phyloP scores from a whole-genome alignment of 2,797 vertebrate species.

The Diplodus puntazzo region DNA sequence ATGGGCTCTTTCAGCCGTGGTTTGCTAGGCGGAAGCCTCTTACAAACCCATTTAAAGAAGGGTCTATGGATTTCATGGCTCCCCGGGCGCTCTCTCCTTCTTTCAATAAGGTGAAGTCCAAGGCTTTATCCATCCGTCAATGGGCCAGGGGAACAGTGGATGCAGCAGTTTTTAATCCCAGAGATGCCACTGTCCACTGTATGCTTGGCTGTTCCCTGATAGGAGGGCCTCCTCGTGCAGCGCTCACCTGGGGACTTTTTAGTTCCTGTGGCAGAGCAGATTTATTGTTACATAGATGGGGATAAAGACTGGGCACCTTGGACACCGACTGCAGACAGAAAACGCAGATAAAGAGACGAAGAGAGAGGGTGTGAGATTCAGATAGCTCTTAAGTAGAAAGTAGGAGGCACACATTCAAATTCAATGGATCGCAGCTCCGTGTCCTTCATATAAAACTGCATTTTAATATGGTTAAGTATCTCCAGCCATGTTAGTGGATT shows the following conservation, averaged over 20 bases:
- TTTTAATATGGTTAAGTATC: background rate
- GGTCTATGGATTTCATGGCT: constrained; percentile 88
- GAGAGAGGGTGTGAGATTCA: constrained; percentile 19
- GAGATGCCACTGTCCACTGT: constrained; percentile 79
- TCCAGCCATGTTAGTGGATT: background rate
- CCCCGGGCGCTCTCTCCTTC: constrained; percentile 83
- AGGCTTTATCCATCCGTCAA: constrained; percentile 87
- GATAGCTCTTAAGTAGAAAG: constrained; percentile 19
- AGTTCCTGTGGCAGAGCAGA: constrained; percentile 71
- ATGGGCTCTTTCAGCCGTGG: constrained; percentile 85
- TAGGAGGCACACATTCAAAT: constrained; percentile 7
- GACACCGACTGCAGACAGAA: constrained; percentile 50
- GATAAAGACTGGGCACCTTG: constrained; percentile 63
- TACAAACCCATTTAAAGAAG: constrained; percentile 87
- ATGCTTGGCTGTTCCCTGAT: constrained; percentile 77
- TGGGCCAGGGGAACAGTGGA: constrained; percentile 80
- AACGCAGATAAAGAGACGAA: constrained; percentile 28
- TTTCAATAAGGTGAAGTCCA: constrained; percentile 87
- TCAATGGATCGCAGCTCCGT: background rate
- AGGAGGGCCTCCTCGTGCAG: constrained; percentile 60
- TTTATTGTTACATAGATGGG: constrained; percentile 74
- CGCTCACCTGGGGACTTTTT: constrained; percentile 78
- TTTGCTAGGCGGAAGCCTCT: constrained; percentile 83
- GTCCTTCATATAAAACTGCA: background rate
- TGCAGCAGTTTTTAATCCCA: constrained; percentile 84